Percentiles rank a stretch among this genome's conserved stretches.
Conservation (phyloP, 2,113 vertebrate species). For the Genyomyrus donnyi region DNA sequence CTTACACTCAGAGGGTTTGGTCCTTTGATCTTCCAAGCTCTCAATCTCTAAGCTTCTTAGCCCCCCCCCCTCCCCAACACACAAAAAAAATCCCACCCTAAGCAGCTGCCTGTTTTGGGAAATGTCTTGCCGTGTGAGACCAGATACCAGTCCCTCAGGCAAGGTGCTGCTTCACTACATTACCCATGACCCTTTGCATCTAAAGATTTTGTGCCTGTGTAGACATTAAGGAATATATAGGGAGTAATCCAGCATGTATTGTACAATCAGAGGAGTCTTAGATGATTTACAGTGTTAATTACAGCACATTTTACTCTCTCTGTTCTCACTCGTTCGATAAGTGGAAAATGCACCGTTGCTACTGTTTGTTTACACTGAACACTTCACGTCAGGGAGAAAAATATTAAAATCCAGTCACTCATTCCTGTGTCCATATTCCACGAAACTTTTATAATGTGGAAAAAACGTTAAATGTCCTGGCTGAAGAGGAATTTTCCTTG, state of each 20-base stretch:
- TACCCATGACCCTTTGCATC: not conserved
- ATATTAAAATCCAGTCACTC: not conserved
- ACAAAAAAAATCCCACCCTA: not conserved
- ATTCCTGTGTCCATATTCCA: not conserved
- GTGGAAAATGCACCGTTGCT: not conserved
- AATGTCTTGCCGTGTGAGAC: not conserved
- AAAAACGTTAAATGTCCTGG: not conserved
- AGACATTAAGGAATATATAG: not conserved
- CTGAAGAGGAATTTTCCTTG: constrained; percentile 13
- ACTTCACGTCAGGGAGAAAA: not conserved
- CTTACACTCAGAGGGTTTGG: not conserved
- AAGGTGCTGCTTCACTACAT: not conserved
- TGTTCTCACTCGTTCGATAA: not conserved
- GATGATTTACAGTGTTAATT: not conserved
- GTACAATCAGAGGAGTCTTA: not conserved
- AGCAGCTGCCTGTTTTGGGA: constrained; percentile 1
- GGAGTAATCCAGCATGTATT: not conserved
- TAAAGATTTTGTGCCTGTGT: not conserved
- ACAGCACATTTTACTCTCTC: not conserved
- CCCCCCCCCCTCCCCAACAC: not conserved
- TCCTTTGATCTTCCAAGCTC: constrained; percentile 17
- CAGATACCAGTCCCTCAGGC: not conserved
- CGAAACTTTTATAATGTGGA: not conserved
- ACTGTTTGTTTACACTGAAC: not conserved
- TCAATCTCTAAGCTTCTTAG: not conserved